Evolutionary conservation across 2,888 invertebrate genomes (phyloP), one percentile per base, ranked within the genome.

Genomic region (Nomada fucata): DNA sequence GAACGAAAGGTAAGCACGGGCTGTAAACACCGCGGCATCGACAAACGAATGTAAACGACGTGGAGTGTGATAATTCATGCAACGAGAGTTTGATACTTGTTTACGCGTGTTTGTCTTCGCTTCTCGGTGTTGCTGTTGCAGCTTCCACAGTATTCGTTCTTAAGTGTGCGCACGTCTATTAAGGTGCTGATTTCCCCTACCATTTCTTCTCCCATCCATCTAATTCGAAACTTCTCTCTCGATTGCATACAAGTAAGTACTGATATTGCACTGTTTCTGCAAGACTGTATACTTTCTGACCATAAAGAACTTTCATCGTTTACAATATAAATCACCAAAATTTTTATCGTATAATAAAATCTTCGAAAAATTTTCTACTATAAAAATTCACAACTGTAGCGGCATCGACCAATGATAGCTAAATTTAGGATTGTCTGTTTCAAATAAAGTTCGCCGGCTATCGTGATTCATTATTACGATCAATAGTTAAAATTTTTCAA

Each of bases 31-130:
- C 69, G 68, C 71, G 68, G 59, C 84, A 79, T 74, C 82, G 84
- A 82, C 87, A 87, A 87, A 87, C 87, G 87, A 84, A 87, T 87
- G 87, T 86, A 87, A 87, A 87, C 87, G 87, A 87, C 85, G 72
- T 65, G 52, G 71, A 71, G 82, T 86, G 86, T 76, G 87, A 87
- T 84, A 84, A 87, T 79, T 87, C 87, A 85, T 84, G 84, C 82
- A 73, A 87, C 86, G 87, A 87, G 87, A 87, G 87, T 87, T 87
- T 87, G 86, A 87, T 87, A 85, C 84, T 84, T 87, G 87, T 87
- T 87, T 87, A 87, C 87, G 78, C 67, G 82, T 86, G 84, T 85
- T 87, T 87, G 80, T 84, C 70, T 84, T 87, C 71, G 73, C 78
- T 69, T 71, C 79, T 73, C 82, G 67, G n/a, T 61, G 73, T 74